Evolutionary conservation across 2,888 invertebrate genomes (phyloP).

Genomic region (Epistrophe grossulariae): DNA sequence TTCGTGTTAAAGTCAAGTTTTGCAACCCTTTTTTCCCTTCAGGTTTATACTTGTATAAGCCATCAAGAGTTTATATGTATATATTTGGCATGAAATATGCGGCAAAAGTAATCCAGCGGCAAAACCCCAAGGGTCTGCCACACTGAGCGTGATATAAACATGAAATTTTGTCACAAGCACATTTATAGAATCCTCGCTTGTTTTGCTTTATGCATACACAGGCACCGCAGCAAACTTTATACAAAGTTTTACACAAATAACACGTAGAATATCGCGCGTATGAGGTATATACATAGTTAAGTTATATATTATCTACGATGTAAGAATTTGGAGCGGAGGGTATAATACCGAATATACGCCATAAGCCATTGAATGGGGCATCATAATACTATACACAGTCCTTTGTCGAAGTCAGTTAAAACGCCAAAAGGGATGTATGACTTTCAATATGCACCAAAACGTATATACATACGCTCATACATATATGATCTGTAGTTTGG

Average conservation of each 20-base stretch:
- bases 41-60: constrained; percentile 12
- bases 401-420: constrained; percentile 35
- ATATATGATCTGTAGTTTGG: background rate
- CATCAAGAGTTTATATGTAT: constrained; percentile 27
- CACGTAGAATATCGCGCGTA: constrained; percentile 46
- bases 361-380: constrained; percentile 25
- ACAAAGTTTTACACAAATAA: constrained; percentile 60
- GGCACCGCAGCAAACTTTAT: constrained; percentile 63
- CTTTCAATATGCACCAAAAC: constrained; percentile 66
- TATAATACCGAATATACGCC: background rate
- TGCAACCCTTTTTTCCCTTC: constrained; percentile 56
- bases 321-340: constrained; percentile 18
- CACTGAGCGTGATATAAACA: constrained; percentile 75
- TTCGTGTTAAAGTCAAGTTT: constrained; percentile 69
- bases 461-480: background rate
- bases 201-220: constrained; percentile 70
- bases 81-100: constrained; percentile 73
- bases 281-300: too few species aligned
- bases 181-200: constrained; percentile 49
- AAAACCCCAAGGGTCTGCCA: constrained; percentile 75
- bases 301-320: background rate
- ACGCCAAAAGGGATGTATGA: constrained; percentile 54
- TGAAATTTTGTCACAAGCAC: constrained; percentile 70
- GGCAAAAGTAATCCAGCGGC: constrained; percentile 69
- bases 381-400: background rate